phyloP scores from a whole-genome alignment of 2,797 vertebrate genomes.

The Crypturellus tataupa region DNA sequence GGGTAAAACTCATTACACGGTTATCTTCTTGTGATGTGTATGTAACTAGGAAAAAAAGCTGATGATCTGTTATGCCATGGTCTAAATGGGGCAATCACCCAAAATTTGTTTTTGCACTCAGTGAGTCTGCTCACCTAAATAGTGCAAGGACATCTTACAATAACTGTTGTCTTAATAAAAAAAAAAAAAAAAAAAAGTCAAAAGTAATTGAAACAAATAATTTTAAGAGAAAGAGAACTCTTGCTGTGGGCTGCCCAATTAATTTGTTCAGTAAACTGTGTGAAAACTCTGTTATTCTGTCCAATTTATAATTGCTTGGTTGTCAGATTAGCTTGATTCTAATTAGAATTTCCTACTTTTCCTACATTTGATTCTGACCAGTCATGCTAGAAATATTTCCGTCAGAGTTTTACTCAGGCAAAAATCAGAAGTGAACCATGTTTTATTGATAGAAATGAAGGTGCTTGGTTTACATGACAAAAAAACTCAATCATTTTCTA shows the following conservation, averaged over 20 bases:
- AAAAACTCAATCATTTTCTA: neutral
- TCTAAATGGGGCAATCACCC: neutral
- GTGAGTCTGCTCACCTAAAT: neutral
- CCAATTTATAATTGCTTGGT: neutral
- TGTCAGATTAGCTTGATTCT: slow-evolving; percentile 4
- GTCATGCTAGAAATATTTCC: slow-evolving; percentile 6
- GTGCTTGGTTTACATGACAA: neutral
- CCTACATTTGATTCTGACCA: neutral
- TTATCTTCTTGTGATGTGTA: neutral
- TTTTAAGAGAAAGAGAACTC: neutral
- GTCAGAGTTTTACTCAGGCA: neutral
- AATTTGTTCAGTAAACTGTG: slow-evolving; percentile 41
- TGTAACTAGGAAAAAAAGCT: neutral
- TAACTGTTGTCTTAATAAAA: neutral
- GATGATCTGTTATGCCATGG: neutral
- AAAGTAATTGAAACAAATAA: neutral
- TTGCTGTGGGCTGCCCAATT: slow-evolving; percentile 6
- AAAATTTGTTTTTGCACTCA: neutral
- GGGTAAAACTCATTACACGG: fast-evolving
- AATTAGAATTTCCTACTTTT: neutral
- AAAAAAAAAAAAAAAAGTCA: neutral
- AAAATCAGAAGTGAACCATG: neutral
- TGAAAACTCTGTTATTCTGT: neutral
- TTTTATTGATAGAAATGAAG: neutral
- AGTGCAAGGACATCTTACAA: neutral